Conservation (phyloP, 2,113 vertebrate species). For the Clarias macrocephalus region DNA sequence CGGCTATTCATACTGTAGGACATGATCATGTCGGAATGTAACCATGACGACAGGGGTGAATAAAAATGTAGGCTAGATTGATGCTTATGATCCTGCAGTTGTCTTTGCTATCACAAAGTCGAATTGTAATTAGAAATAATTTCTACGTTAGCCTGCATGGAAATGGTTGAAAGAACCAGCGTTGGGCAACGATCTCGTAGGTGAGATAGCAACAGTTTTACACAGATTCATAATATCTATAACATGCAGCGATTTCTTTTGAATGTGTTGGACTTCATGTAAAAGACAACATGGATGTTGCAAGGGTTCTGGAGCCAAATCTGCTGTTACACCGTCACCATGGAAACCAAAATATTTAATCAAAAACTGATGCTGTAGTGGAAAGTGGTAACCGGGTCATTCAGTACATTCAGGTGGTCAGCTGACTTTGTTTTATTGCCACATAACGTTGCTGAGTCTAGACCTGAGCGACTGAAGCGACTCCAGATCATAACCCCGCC, state of each 20-base stretch:
- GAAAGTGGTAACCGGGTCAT: too few relatives aligned
- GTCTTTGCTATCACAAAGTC: not conserved
- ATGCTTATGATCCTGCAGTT: not conserved
- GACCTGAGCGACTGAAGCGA: too few relatives aligned
- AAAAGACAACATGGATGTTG: not conserved
- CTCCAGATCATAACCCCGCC: too few relatives aligned
- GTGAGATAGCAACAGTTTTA: not conserved
- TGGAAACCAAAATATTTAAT: not conserved
- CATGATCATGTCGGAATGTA: not conserved
- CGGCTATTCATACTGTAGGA: not conserved
- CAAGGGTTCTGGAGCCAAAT: not conserved
- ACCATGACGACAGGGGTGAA: not conserved
- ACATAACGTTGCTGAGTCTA: too few relatives aligned
- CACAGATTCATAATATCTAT: not conserved
- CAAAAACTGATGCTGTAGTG: too few relatives aligned
- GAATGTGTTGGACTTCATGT: not conserved
- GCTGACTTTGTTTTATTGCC: too few relatives aligned
- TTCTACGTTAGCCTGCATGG: not conserved
- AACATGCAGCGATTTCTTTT: not conserved
- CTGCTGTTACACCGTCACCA: not conserved
- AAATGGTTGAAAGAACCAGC: not conserved
- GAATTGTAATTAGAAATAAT: not conserved
- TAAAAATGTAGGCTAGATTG: not conserved
- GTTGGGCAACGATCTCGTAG: not conserved
- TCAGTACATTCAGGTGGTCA: too few relatives aligned